Base-by-base conservation (phyloP, 1,140 invertebrate genomes). In the Mylabris phalerata region DNA sequence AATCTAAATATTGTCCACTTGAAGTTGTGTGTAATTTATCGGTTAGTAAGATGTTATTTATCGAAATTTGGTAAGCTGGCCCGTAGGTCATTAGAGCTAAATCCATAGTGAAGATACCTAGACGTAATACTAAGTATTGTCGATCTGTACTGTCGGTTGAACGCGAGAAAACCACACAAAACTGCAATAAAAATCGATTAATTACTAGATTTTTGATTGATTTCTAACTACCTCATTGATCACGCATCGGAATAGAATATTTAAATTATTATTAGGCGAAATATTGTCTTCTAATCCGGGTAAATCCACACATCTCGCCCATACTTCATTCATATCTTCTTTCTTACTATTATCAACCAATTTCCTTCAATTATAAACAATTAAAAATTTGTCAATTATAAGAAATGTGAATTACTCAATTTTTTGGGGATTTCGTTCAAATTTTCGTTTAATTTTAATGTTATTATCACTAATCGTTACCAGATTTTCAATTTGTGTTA, bases 261-360 rank as follows among this genome's bases (percentile, higher is more conserved):
- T 82, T 46, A 92, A 88, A 52, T 79, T 82, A 72, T 92, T 92
- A 62, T 81, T 84, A 0, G 86, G 84, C 0, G 89, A 92, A 3
- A 89, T 82, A 66, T 89, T 91, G 66, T 92, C 90, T 69, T 93
- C 89, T 62, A 93, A 89, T 6, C 89, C 87, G 11, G 88, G 89
- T 26, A 90, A 78, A 70, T 90, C 87, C 1, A 90, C 82, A 11
- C 81, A 83, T 45, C 86, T 78, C 3, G 87, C 85, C 80, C 86
- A 88, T 45, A 84, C 78, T 69, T 90, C 88, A 57, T 73, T 72
- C 61, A 71, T 70, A 55, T 72, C 62, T 57, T 65, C 57, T 43
- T 62, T 64, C 41, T 42, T 48, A n/a, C 39, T 44, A 45, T 52
- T 45, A 4, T 63, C 56, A 3, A 45, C 42, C 43, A 52, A 60